phyloP scores from a whole-genome alignment of 2,113 vertebrate genomes.

The Bubo bubo region DNA sequence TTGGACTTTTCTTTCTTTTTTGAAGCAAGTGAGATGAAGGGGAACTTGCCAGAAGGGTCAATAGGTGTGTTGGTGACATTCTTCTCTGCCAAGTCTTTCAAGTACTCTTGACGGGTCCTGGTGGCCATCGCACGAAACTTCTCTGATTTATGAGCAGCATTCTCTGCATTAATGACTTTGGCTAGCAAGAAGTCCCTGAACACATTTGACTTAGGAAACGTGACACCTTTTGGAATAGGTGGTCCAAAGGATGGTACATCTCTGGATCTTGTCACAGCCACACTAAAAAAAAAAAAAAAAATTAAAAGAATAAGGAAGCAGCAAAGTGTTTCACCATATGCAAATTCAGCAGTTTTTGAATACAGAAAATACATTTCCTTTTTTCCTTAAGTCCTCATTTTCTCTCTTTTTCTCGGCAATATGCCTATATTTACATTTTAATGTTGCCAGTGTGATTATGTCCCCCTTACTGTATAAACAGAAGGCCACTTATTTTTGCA shows the following conservation, averaged over 20 bases:
- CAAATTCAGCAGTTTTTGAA: background rate
- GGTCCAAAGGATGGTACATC: slow-evolving; percentile 95
- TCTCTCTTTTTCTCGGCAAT: background rate
- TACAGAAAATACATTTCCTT: background rate
- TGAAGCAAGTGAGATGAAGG: slow-evolving; percentile 93
- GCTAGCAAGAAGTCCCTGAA: slow-evolving; percentile 97
- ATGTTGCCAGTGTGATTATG: background rate
- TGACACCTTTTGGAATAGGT: slow-evolving; percentile 92
- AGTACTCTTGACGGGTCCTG: slow-evolving; percentile 93
- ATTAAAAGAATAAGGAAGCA: background rate
- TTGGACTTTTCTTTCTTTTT: slow-evolving; percentile 92
- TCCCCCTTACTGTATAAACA: background rate
- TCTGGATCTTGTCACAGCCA: slow-evolving; percentile 93
- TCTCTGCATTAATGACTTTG: slow-evolving; percentile 96
- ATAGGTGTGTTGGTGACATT: slow-evolving; percentile 93
- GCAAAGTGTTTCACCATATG: background rate
- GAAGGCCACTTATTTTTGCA: background rate
- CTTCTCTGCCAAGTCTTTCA: slow-evolving; percentile 93
- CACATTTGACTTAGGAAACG: slow-evolving; percentile 94
- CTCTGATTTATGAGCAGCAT: slow-evolving; percentile 94
- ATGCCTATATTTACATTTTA: background rate
- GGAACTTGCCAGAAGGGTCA: slow-evolving; percentile 92
- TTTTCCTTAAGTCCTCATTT: background rate
- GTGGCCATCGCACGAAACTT: slow-evolving; percentile 97
- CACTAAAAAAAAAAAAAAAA: slow-evolving; percentile 71